Base-by-base conservation (phyloP, 2,113 vertebrate genomes). In the Scomber colias region DNA sequence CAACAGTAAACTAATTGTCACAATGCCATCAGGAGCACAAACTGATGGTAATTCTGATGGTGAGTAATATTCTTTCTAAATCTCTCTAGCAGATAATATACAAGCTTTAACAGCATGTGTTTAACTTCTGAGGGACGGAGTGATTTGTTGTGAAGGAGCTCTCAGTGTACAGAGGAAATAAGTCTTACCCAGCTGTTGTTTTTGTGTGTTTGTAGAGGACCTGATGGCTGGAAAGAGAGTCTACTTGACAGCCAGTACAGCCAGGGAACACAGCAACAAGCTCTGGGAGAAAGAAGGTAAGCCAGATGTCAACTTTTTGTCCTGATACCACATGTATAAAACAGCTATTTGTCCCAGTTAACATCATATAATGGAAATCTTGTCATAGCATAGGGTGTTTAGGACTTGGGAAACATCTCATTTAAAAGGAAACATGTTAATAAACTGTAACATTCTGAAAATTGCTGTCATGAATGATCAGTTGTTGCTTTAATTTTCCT, bases 201-300 rank as follows among this genome's bases (percentile, higher is more conserved):
- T 27, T 15, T 27, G 3, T 79, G 6, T 81, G 7, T 75, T 17
- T 73, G 57, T 92, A 90, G 95, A 95, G 2, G 95, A 96, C 11
- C 60, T 84, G 3, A 87, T 93, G 63, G 49, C 95, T 75, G 95
- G 95, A 45, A 97, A 96, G 85, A 94, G 96, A 88, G 96, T 96
- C 2, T 99, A 97, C 87, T 64, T 99, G 83, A 98, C 98, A 0
- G 96, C 98, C 0, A 95, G 90, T 75, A 96, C 93, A 1, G 96
- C 97, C 1, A 95, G 88, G 87, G 96, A 99, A 0, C 97, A 97
- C 16, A 48, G 96, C 54, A 57, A 72, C 19, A 88, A 95, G 56
- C 84, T 99, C 11, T 99, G 98, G 97, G 92, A 95, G 75, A 97
- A 96, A 59, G 98, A 99, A 95, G 97, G 98, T 99, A 85, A 6